A percentile compares a stretch with the other conserved stretches of the same genome.
These are phyloP conservation scores for Melinaea marsaeus DNA, from an alignment of 2,888 invertebrate genomes.

Conservation along the genomic window DNA sequence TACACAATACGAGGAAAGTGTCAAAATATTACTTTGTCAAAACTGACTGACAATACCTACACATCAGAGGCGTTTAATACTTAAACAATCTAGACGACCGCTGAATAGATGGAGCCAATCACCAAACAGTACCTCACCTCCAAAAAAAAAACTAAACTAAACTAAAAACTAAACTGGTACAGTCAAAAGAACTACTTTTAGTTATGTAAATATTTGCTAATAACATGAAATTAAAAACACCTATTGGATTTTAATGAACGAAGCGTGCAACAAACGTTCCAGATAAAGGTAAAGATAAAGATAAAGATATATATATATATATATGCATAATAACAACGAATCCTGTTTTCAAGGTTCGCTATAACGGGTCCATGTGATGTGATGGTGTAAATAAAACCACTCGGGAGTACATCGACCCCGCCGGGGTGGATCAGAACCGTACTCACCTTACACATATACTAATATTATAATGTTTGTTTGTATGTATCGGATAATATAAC, in stretches of 20 bases:
- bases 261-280: constrained; percentile 31
- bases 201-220: constrained; percentile 13
- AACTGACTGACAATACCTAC: neutral
- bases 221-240: constrained; percentile 2
- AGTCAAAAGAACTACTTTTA: neutral
- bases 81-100: too few species aligned
- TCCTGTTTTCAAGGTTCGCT: constrained; percentile 69
- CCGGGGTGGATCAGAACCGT: constrained; percentile 61
- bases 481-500: too few species aligned
- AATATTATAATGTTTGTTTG: neutral
- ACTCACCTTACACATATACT: constrained; percentile 44
- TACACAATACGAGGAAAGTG: neutral
- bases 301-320: constrained; percentile 22
- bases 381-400: constrained; percentile 68
- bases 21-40: neutral
- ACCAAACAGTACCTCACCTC: neutral
- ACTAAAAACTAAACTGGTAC: too few species aligned
- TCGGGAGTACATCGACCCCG: constrained; percentile 69
- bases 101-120: neutral
- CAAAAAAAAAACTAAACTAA: neutral
- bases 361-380: constrained; percentile 61
- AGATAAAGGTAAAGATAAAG: constrained; percentile 20
- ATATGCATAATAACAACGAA: constrained; percentile 44
- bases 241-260: constrained; percentile 18
- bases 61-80: neutral